Base-by-base conservation (phyloP, 2,797 vertebrate species). In the Gephyroberyx darwinii region DNA sequence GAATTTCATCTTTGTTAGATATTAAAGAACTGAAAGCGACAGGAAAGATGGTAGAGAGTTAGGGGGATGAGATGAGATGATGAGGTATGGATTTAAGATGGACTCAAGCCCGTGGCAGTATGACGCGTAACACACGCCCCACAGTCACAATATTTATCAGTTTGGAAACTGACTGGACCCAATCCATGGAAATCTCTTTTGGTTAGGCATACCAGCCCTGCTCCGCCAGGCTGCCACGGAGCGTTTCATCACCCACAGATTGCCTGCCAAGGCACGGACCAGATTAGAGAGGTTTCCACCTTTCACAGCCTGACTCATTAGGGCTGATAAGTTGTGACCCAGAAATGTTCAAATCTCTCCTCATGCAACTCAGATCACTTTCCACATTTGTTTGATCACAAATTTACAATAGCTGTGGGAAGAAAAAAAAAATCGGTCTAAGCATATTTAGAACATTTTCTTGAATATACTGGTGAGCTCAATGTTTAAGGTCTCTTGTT, bases 231-330 rank as follows among this genome's bases (percentile, higher is more conserved):
- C 55, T 57, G 65, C 13, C 56, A 43, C 45, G 56, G 48, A 41
- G 37, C 4, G 30, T 71, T 77, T 65, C 65, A 74, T 56, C 45
- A 65, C 59, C 30, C 39, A 16, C 14, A 22, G 4, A 37, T 37
- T 6, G 35, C 35, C 35, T 5, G 35, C 6, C 35, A 37, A 37
- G 8, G 10, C 31, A 6, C 9, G 55, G 17, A 33, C 31, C 17
- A 35, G 16, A 17, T 19, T 13, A 52, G 5, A 50, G 0, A 37
- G 0, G 35, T 56, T 61, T 63, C 45, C 61, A 14, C 35, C 69
- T 71, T 58, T 66, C 12, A 65, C 55, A 37, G 57, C n/a, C 10
- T 65, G 78, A 45, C 51, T 78, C 81, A 80, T 43, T 22, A 12
- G 5, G 20, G 43, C 43, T 35, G 35, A n/a, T 22, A 50, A 57